Conservation (phyloP, 2,888 invertebrate species). For the Allacma fusca region DNA sequence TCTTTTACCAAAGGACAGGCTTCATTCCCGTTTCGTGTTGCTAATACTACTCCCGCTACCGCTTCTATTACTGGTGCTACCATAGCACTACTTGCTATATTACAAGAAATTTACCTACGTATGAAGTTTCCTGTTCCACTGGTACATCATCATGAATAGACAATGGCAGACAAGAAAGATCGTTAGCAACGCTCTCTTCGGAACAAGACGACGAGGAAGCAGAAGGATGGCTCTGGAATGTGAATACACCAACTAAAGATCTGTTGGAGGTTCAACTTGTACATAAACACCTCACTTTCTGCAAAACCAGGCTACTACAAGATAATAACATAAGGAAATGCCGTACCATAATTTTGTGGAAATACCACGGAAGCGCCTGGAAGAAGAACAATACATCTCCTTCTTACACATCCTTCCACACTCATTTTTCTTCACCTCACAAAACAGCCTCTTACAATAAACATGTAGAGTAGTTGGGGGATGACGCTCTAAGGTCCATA, state of each 20-base stretch:
- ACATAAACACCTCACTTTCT: constrained; percentile 14
- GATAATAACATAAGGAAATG: constrained; percentile 29
- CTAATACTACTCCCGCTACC: no score
- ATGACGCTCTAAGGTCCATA: no score
- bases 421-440: constrained; percentile 35
- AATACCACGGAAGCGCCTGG: not conserved
- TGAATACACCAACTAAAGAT: not conserved
- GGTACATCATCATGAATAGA: constrained; percentile 16
- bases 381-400: constrained; percentile 27
- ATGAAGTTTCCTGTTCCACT: constrained; percentile 16
- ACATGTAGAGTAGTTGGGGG: no score
- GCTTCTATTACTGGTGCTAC: no score
- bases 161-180: constrained; percentile 16
- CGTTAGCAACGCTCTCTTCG: not conserved
- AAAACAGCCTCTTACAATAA: not conserved
- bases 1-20: constrained; percentile 19
- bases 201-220: constrained; percentile 11
- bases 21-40: no score
- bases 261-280: constrained; percentile 11
- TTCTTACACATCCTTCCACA: constrained; percentile 7
- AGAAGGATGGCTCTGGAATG: not conserved
- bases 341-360: constrained; percentile 24
- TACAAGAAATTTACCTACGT: constrained; percentile 37
- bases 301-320: not conserved
- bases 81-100: no score